Evolutionary conservation across 1,140 invertebrate genomes (phyloP).

Genomic region (Steinernema feltiae): DNA sequence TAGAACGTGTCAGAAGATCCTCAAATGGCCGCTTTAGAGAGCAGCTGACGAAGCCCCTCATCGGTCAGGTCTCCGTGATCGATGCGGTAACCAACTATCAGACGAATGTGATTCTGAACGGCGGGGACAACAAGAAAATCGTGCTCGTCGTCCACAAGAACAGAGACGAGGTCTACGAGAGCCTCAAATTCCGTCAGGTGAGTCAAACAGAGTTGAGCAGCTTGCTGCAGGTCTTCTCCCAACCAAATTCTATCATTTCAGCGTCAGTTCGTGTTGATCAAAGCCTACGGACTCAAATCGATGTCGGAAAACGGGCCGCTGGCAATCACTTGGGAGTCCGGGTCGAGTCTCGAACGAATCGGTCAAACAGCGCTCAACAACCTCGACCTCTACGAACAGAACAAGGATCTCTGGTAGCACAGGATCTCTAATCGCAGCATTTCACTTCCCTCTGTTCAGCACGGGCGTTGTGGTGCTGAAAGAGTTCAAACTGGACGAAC

Average conservation of each 20-base stretch:
- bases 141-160: neutral
- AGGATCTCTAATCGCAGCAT: neutral
- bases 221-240: too few relatives aligned
- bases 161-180: neutral
- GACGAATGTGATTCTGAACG: slow-evolving; percentile 6
- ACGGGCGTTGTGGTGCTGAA: neutral
- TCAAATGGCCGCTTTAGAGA: too few relatives aligned
- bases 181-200: neutral
- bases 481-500: neutral
- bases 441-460: neutral
- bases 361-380: neutral
- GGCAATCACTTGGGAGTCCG: neutral
- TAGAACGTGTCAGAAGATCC: too few relatives aligned
- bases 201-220: too few relatives aligned
- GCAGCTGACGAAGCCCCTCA: neutral
- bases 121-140: neutral
- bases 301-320: neutral
- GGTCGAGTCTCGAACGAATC: neutral
- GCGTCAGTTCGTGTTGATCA: neutral
- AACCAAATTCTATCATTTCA: too few relatives aligned
- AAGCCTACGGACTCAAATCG: neutral
- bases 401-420: neutral
- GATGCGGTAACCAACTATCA: neutral
- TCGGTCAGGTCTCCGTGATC: neutral
- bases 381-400: neutral